Evolutionary conservation across 2,113 vertebrate species (phyloP), one percentile per base, ranked within the genome.

Genomic region (Synchiropus splendidus): DNA sequence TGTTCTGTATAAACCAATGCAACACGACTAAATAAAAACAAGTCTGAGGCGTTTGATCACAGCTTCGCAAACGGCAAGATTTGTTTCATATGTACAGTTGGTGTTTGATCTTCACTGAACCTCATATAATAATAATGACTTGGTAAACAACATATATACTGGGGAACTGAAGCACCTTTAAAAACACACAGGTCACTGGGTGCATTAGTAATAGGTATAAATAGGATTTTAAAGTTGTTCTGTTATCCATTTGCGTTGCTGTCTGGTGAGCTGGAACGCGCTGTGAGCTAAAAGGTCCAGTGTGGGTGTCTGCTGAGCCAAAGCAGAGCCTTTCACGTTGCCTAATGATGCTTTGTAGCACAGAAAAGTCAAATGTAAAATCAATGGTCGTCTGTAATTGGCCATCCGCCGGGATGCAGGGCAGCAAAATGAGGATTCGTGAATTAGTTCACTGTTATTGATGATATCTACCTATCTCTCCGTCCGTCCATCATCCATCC

Each of bases 331-430:
- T 50, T 56, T 53, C 67, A 42, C 39, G 42, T 50, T 40, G 50
- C 39, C 54, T 78, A 82, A 77, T 72, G 64, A 67, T 66, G 61
- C 67, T 75, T 75, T 78, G 67, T 71, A 61, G 58, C 52, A 2
- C 52, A 58, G 36, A 58, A 39, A 66, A 71, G 72, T 75, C 77
- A 76, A 55, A 78, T 48, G 49, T 65, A 55, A 43, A 71, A 73
- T 68, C 60, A 61, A 52, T 70, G 18, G 3, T 47, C 12, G 18
- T 40, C 39, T 54, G 33, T 77, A 80, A 82, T 80, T 78, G 77
- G 62, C 48, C 30, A 6, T 75, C 74, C 18, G 0, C 37, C 0
- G 62, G 54, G 64, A 62, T 33, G 41, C 9, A 41, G 36, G 3
- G 36, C n/a, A 21, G 45, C 38, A 13, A 46, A 46, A 40, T 38